These are phyloP conservation scores for Scytalopus superciliaris DNA, from an alignment of 2,113 vertebrate genomes.

Conservation along the genomic window DNA sequence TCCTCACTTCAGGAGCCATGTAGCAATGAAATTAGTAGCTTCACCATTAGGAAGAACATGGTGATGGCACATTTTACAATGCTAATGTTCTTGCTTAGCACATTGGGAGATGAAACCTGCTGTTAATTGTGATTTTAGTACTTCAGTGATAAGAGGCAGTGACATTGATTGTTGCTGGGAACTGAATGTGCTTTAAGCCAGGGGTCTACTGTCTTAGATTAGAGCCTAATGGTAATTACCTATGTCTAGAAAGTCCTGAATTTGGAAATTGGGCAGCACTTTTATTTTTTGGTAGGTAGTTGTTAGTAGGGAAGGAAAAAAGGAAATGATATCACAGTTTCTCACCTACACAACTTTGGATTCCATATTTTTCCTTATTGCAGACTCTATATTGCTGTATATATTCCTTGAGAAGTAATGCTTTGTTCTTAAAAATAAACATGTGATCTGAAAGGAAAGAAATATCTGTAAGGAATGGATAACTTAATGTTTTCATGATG, in stretches of 20 bases:
- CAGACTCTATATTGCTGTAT: not conserved
- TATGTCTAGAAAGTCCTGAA: not conserved
- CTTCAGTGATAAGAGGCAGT: not conserved
- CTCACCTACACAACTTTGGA: not conserved
- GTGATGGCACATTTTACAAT: not conserved
- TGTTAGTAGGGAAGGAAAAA: not conserved
- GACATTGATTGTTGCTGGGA: not conserved
- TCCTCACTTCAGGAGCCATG: not conserved
- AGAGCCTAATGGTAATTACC: not conserved
- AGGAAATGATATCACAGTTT: not conserved
- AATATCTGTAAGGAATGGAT: not conserved
- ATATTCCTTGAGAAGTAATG: not conserved
- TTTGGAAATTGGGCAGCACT: not conserved
- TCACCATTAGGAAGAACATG: not conserved
- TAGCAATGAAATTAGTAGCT: not conserved
- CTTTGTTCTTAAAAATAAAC: not conserved
- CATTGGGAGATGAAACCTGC: not conserved
- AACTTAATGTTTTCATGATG: not conserved
- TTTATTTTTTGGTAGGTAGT: not conserved
- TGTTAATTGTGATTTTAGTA: not conserved
- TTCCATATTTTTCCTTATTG: not conserved
- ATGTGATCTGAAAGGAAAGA: not conserved
- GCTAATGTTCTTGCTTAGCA: not conserved
- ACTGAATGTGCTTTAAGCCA: not conserved
- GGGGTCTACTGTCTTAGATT: not conserved